phyloP scores from a whole-genome alignment of 2,888 invertebrate genomes.

The Eilema sororculum region DNA sequence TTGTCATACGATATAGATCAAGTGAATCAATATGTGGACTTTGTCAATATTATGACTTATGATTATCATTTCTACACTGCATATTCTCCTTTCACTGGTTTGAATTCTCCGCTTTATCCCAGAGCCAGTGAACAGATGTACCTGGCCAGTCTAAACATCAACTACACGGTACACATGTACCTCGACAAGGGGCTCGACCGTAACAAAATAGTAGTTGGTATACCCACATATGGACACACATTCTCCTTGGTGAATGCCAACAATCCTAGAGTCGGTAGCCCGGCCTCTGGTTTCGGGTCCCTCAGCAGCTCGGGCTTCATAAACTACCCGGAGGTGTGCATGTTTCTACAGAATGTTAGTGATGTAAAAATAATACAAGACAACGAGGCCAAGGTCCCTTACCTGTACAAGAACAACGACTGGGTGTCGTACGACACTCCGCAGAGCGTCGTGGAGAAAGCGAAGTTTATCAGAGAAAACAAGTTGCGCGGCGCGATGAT shows the following conservation, averaged over 20 bases:
- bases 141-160: conserved; percentile 91
- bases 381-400: conserved; percentile 91
- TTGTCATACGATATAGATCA: conserved; percentile 92
- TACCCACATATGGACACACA: conserved; percentile 95
- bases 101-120: conserved; percentile 93
- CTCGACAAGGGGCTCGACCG: conserved; percentile 90
- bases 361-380: conserved; percentile 88
- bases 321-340: conserved; percentile 90
- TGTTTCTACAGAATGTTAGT: conserved; percentile 85
- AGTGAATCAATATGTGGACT: conserved; percentile 93
- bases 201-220: conserved; percentile 93
- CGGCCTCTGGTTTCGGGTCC: conserved; percentile 90
- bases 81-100: conserved; percentile 93
- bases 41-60: conserved; percentile 96
- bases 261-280: conserved; percentile 90
- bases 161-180: conserved; percentile 94
- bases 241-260: conserved; percentile 90
- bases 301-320: conserved; percentile 91
- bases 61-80: conserved; percentile 94
- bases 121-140: conserved; percentile 88
- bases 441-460: conserved; percentile 90
- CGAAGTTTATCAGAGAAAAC: conserved; percentile 88
- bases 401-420: conserved; percentile 89
- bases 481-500: conserved; percentile 94
- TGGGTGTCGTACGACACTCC: conserved; percentile 95